Conservation (phyloP, 1,140 invertebrate species). For the Copidosoma floridanum region DNA sequence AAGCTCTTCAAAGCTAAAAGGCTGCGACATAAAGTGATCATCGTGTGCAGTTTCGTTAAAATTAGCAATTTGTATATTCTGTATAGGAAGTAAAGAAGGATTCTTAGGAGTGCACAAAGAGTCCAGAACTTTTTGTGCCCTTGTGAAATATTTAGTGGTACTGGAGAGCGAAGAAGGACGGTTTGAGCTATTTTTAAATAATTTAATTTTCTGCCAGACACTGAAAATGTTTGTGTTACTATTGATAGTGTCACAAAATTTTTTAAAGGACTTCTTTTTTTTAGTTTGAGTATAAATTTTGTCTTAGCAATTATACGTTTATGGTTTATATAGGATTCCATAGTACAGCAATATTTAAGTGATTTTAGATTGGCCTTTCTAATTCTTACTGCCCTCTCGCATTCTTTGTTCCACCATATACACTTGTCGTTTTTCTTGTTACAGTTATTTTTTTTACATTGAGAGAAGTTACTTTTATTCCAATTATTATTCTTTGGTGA, state of each 20-base stretch:
- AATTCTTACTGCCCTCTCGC: neutral
- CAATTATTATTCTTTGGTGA: too few species aligned
- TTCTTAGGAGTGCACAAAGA: neutral
- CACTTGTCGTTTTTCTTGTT: neutral
- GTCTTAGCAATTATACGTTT: neutral
- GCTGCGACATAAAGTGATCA: neutral
- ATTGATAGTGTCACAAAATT: neutral
- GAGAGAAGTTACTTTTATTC: too few species aligned
- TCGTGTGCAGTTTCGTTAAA: neutral
- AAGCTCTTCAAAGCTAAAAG: conserved; percentile 17
- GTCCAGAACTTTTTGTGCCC: neutral
- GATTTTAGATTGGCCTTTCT: neutral
- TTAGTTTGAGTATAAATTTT: neutral
- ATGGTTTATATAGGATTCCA: neutral
- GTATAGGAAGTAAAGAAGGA: neutral
- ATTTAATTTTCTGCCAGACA: neutral
- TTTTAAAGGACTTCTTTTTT: neutral
- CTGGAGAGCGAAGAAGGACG: neutral
- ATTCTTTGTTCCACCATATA: neutral
- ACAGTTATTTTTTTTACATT: neutral
- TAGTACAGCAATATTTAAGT: neutral
- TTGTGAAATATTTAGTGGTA: neutral
- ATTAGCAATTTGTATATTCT: neutral
- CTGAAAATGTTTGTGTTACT: neutral
- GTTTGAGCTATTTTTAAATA: neutral